Evolutionary conservation across 2,888 invertebrate species (phyloP), one percentile per base, ranked within the genome.

Genomic region (Hirtodrosophila trivittata): DNA sequence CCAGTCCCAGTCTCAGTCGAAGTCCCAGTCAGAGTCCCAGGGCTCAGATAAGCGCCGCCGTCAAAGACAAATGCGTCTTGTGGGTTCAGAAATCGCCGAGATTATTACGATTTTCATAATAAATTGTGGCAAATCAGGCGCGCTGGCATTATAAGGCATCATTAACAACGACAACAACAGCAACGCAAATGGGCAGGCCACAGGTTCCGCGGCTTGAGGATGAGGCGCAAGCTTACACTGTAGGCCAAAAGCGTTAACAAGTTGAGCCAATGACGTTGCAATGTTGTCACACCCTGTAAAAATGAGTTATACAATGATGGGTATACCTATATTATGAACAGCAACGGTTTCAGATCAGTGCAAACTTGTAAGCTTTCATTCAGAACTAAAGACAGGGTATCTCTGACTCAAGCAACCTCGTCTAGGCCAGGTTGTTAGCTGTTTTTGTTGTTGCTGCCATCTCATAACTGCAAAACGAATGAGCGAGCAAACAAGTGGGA

Each of bases 111-210:
- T 84, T 83, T 83, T 83, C 87, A 88, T 88, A 89, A 89, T 89
- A 89, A 89, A 89, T 89, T 87, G 88, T 88, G 82, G 89, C 89
- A 89, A 89, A 89, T 89, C 88, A 89, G 89, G 84, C 87, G 87
- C 84, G 80, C 77, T 87, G 89, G 88, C 85, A 87, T 84, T 80
- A 86, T 71, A 82, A 88, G 84, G 76, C 87, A 88, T 86, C 86
- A 86, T 86, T 88, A 88, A 81, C 75, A 77, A 76, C 66, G 72
- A 76, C 71, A 82, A 80, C 67, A 30, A 25, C 30, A 43, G n/a
- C 21, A 58, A 14, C 43, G 63, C 25, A 25, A 9, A 13, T n/a
- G 51, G 28, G 30, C 65, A 47, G 35, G 54, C 46, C 54, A 26
- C 66, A 66, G 66, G 57, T 57, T n/a, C 8, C 45, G 46, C 60